Conservation (phyloP, 92 coral and sea anemone genomes). For the Paramuricea clavata region DNA sequence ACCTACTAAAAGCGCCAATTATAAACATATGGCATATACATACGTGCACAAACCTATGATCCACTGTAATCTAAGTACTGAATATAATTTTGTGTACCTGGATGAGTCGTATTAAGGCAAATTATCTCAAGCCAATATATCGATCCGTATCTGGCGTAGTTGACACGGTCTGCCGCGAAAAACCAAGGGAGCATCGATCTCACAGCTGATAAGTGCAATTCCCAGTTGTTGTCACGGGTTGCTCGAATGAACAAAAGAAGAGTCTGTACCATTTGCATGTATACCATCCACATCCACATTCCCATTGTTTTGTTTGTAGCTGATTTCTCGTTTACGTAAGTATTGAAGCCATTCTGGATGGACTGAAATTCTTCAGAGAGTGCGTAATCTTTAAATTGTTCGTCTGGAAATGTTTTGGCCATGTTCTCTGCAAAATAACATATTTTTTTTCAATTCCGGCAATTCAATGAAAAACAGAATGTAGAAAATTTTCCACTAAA, state of each 20-base stretch:
- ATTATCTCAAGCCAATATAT: neutral
- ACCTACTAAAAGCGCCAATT: too few species aligned
- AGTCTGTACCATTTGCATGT: neutral
- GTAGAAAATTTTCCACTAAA: neutral
- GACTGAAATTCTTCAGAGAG: neutral
- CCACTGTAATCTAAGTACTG: too few species aligned
- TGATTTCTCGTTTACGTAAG: neutral
- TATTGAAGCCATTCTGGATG: neutral
- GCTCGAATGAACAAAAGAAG: neutral
- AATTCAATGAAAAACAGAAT: neutral
- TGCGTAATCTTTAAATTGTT: neutral
- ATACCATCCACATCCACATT: neutral
- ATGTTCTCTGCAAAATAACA: neutral
- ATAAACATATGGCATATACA: too few species aligned
- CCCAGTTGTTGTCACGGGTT: neutral
- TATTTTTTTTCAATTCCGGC: too few species aligned
- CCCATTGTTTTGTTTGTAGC: neutral
- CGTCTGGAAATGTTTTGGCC: neutral
- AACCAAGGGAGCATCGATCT: neutral
- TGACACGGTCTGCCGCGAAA: slow-evolving; percentile 2
- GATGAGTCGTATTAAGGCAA: neutral
- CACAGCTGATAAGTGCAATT: neutral
- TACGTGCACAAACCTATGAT: too few species aligned
- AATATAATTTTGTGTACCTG: neutral
- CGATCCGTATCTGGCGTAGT: neutral